Conservation (phyloP, 2,113 vertebrate genomes). For the Ceratotherium simum region DNA sequence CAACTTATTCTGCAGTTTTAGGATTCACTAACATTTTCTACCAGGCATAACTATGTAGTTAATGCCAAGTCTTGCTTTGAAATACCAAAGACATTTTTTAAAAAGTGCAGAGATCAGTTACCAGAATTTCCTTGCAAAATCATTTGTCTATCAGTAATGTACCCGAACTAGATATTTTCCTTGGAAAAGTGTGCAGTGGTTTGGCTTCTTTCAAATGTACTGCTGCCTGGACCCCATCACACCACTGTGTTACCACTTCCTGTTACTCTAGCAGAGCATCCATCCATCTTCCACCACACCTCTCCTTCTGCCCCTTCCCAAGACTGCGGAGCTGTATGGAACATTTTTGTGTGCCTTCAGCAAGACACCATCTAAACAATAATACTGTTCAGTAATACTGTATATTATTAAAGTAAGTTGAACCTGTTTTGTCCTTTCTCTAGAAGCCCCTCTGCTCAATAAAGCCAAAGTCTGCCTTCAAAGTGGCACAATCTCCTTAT, state of each 20-base stretch:
- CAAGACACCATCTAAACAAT: background rate
- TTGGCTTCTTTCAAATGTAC: background rate
- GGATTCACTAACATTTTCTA: slow-evolving; percentile 64
- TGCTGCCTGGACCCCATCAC: background rate
- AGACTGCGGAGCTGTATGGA: background rate
- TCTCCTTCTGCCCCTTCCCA: background rate
- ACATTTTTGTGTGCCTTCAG: background rate
- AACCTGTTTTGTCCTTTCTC: background rate
- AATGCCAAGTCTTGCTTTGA: slow-evolving; percentile 58
- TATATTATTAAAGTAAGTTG: background rate
- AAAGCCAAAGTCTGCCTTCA: background rate
- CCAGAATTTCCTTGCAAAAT: background rate
- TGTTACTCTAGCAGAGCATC: background rate
- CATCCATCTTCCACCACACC: background rate
- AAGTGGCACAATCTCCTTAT: background rate
- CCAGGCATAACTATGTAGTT: slow-evolving; percentile 8
- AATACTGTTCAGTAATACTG: background rate
- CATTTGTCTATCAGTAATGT: background rate
- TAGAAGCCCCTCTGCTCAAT: background rate
- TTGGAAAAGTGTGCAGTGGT: background rate
- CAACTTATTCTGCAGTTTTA: slow-evolving; percentile 55
- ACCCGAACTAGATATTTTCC: background rate
- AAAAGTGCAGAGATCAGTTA: slow-evolving; percentile 33
- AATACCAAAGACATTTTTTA: slow-evolving; percentile 59
- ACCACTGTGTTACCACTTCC: background rate